Conservation (phyloP, 2,888 invertebrate genomes). For the Cremastobaeus sp. region DNA sequence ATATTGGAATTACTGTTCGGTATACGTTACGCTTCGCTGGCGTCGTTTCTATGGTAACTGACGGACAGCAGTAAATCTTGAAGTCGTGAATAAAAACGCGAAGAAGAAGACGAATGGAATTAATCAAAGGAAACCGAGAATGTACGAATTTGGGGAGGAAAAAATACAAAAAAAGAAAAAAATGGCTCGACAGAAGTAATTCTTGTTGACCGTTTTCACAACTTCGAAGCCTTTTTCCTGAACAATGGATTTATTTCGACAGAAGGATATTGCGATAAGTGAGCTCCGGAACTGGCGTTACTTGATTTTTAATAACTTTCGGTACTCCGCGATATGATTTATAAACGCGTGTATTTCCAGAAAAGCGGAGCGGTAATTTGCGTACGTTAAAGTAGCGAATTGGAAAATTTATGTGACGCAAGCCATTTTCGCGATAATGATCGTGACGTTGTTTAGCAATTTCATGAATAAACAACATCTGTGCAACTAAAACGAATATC, state of each 20-base stretch:
- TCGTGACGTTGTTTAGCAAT: too few species aligned
- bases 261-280: conserved; percentile 49
- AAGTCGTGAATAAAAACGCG: conserved; percentile 61
- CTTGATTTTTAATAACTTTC: conserved; percentile 51
- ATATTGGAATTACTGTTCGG: conserved; percentile 60
- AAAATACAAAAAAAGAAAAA: conserved; percentile 15
- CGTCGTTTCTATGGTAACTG: conserved; percentile 60
- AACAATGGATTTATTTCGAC: conserved; percentile 52
- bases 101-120: conserved; percentile 63
- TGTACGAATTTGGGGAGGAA: conserved; percentile 44
- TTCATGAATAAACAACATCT: conserved; percentile 39
- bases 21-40: conserved; percentile 55
- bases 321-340: conserved; percentile 35
- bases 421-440: conserved; percentile 15
- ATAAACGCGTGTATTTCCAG: conserved; percentile 30
- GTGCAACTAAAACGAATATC: too few species aligned
- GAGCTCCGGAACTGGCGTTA: conserved; percentile 31
- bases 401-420: conserved; percentile 41
- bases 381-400: conserved; percentile 51
- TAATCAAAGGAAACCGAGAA: conserved; percentile 60
- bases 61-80: conserved; percentile 65
- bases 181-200: conserved; percentile 36
- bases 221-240: conserved; percentile 40
- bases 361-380: conserved; percentile 39
- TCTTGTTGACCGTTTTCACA: conserved; percentile 54